These are phyloP conservation scores for Caenorhabditis sp. DNA, from an alignment of 2,888 invertebrate genomes.

Conservation along the genomic window DNA sequence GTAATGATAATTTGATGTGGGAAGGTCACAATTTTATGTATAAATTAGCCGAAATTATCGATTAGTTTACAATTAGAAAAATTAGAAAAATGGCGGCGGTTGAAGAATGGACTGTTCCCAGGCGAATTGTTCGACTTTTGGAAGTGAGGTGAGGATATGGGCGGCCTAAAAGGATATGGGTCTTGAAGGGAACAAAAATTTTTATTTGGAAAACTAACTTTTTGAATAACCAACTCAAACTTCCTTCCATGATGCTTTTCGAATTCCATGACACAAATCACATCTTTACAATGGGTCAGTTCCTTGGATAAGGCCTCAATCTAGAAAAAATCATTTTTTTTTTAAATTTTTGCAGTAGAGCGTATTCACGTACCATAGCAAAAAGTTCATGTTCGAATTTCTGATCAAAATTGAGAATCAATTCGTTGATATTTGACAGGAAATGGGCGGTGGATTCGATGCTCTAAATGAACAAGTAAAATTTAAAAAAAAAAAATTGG, in stretches of 20 bases:
- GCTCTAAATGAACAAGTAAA: too few relatives aligned
- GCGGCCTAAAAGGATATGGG: too few relatives aligned
- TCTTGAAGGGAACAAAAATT: too few relatives aligned
- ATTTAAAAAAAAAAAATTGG: not conserved
- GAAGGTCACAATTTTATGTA: not conserved
- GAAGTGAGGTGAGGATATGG: slow-evolving; percentile 12
- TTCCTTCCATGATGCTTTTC: slow-evolving; percentile 11
- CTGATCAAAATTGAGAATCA: slow-evolving; percentile 14
- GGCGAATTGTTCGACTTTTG: slow-evolving; percentile 23
- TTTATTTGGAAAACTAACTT: too few relatives aligned
- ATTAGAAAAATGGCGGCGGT: slow-evolving; percentile 26
- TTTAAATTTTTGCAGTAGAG: too few relatives aligned
- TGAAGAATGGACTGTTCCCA: slow-evolving; percentile 32
- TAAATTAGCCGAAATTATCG: not conserved
- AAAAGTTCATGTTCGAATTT: slow-evolving; percentile 17
- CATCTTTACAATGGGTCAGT: slow-evolving; percentile 33
- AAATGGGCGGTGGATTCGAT: slow-evolving; percentile 30
- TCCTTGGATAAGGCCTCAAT: slow-evolving; percentile 13
- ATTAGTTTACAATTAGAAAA: not conserved
- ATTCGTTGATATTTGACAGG: slow-evolving; percentile 18
- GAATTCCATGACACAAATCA: slow-evolving; percentile 39
- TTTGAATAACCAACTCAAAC: slow-evolving; percentile 19
- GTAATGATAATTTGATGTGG: not conserved
- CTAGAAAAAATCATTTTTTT: too few relatives aligned
- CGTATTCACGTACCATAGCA: slow-evolving; percentile 5